These are phyloP conservation scores for Sigmodon hispidus DNA, from an alignment of 2,113 vertebrate species.

Conservation along the genomic window DNA sequence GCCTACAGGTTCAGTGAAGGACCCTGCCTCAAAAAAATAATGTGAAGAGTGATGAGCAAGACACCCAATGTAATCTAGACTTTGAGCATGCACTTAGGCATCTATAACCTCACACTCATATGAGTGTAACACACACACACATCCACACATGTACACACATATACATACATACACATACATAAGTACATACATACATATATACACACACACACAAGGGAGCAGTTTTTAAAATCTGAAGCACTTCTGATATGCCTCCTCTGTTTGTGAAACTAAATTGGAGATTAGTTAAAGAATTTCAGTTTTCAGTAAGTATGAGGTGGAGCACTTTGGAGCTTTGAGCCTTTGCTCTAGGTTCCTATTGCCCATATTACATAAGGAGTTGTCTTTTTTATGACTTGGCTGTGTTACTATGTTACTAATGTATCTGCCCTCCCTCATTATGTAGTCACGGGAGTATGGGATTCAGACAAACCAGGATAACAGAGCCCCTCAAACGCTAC, in stretches of 20 bases:
- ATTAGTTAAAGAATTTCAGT: not conserved
- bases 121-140: not conserved
- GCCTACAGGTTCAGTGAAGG: not conserved
- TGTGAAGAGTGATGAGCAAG: not conserved
- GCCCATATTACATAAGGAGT: not conserved
- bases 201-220: not conserved
- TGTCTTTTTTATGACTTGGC: not conserved
- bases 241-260: not conserved
- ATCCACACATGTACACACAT: not conserved
- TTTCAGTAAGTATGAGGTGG: not conserved
- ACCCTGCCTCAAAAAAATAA: not conserved
- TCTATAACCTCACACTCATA: not conserved
- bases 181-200: not conserved
- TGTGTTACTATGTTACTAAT: not conserved
- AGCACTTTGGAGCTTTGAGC: not conserved
- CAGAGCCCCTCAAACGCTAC: not conserved
- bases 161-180: not conserved
- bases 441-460: not conserved
- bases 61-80: not conserved
- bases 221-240: not conserved
- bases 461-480: not conserved
- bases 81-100: not conserved
- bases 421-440: not conserved
- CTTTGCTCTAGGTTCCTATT: not conserved
- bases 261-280: conserved; percentile 26